A percentile compares a stretch with the other conserved stretches of the same genome.
Evolutionary conservation across 2,113 vertebrate species (phyloP).

Genomic region (Ochotona curzoniae): DNA sequence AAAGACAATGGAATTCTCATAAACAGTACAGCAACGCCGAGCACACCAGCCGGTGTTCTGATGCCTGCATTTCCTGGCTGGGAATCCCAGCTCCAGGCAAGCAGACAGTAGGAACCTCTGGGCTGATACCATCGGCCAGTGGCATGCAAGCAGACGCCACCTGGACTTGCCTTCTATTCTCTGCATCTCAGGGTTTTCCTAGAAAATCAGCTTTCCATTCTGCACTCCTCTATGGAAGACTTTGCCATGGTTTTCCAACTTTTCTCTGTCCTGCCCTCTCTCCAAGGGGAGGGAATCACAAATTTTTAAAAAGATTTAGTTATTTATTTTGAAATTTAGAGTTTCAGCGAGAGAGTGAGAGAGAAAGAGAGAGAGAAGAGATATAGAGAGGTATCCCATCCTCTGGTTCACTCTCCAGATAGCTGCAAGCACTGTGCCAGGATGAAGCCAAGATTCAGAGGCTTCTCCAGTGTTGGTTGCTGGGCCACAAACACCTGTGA

Average conservation of each 20-base stretch:
- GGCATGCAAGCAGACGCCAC: not conserved
- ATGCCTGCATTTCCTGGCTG: not conserved
- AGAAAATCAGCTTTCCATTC: not conserved
- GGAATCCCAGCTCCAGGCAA: not conserved
- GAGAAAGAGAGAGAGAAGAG: too few relatives aligned
- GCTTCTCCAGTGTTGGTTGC: too few relatives aligned
- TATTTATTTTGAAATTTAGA: too few relatives aligned
- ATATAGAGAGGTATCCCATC: too few relatives aligned
- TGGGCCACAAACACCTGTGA: too few relatives aligned
- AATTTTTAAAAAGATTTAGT: too few relatives aligned
- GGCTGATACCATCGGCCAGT: not conserved
- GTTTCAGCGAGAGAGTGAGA: too few relatives aligned
- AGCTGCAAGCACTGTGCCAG: too few relatives aligned
- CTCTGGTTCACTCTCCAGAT: too few relatives aligned
- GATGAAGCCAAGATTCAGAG: too few relatives aligned
- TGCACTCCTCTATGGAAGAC: not conserved
- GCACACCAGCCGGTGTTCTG: not conserved
- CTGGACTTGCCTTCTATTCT: not conserved
- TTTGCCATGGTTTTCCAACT: not conserved
- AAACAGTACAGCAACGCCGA: not conserved
- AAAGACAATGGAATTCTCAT: not conserved
- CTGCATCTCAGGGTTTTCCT: not conserved
- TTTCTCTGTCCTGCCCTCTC: not conserved
- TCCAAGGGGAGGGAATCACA: not conserved
- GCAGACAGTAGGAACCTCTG: not conserved